These are phyloP conservation scores for Emys orbicularis DNA, from an alignment of 2,797 vertebrate genomes.

Conservation along the genomic window DNA sequence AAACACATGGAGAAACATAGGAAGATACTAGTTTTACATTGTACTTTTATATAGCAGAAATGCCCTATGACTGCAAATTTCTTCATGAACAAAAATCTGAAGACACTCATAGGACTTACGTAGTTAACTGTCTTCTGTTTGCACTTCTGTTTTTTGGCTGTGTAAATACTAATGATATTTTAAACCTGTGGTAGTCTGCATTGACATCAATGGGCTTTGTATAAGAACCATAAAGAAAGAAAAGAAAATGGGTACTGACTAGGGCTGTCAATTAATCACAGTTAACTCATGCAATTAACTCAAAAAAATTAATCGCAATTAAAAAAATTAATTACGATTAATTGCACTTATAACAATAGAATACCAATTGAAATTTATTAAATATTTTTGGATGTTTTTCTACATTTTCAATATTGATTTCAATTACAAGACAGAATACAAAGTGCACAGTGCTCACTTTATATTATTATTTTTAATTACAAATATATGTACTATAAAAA, in stretches of 20 bases:
- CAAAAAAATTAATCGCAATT: too few species aligned
- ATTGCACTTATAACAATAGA: too few species aligned
- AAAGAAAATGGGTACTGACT: not conserved
- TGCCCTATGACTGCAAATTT: not conserved
- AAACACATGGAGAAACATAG: not conserved
- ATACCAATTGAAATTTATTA: too few species aligned
- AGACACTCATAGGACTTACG: not conserved
- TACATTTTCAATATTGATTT: too few species aligned
- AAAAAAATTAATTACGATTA: too few species aligned
- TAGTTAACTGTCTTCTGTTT: not conserved
- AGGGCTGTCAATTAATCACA: too few species aligned
- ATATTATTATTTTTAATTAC: too few species aligned
- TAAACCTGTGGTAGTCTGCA: not conserved
- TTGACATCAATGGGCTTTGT: not conserved
- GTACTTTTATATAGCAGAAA: slow-evolving; percentile 35
- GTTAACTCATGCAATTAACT: too few species aligned
- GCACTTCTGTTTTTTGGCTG: not conserved
- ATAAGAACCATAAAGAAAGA: slow-evolving; percentile 43
- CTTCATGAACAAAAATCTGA: not conserved
- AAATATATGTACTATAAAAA: too few species aligned
- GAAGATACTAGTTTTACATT: not conserved
- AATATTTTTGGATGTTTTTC: too few species aligned
- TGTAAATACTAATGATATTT: not conserved
- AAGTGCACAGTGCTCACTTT: too few species aligned
- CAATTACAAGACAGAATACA: too few species aligned